A percentile compares a stretch with the other conserved stretches of the same genome.
phyloP scores from a whole-genome alignment of 2,797 vertebrate genomes.

The Rhinella marina region DNA sequence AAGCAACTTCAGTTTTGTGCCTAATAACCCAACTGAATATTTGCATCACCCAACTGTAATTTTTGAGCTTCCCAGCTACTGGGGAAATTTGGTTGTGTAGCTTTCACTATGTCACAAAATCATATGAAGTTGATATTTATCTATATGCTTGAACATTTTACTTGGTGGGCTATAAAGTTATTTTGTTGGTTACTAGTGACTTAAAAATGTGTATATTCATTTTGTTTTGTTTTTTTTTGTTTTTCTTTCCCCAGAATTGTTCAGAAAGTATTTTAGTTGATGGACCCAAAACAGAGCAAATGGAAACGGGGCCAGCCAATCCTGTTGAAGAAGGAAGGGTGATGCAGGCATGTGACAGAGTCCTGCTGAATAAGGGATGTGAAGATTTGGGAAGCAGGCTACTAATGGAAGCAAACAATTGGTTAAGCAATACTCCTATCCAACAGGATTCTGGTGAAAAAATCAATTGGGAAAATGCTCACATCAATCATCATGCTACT shows the following conservation, averaged over 20 bases:
- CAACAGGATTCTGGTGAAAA: conserved; percentile 61
- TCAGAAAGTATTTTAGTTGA: conserved; percentile 86
- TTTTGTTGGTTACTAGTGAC: not conserved
- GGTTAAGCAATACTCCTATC: conserved; percentile 66
- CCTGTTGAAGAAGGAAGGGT: conserved; percentile 90
- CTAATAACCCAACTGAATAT: conserved; percentile 1
- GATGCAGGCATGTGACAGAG: conserved; percentile 75
- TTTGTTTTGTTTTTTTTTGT: not conserved
- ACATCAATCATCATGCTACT: conserved; percentile 50
- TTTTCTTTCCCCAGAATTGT: conserved; percentile 81
- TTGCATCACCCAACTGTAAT: not conserved
- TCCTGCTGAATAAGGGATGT: conserved; percentile 86
- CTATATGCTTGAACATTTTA: not conserved
- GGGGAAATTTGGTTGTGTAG: not conserved
- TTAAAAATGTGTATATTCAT: not conserved
- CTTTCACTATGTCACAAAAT: not conserved
- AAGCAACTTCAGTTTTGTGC: conserved; percentile 1
- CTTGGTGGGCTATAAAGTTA: not conserved
- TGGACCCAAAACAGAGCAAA: conserved; percentile 97
- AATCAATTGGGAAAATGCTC: conserved; percentile 51
- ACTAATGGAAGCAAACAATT: conserved; percentile 67
- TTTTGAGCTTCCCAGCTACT: not conserved
- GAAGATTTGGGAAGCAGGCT: conserved; percentile 68
- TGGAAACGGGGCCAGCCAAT: conserved; percentile 98
- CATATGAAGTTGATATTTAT: not conserved